phyloP scores from a whole-genome alignment of 2,113 vertebrate genomes.

The Pachyramphus minor region DNA sequence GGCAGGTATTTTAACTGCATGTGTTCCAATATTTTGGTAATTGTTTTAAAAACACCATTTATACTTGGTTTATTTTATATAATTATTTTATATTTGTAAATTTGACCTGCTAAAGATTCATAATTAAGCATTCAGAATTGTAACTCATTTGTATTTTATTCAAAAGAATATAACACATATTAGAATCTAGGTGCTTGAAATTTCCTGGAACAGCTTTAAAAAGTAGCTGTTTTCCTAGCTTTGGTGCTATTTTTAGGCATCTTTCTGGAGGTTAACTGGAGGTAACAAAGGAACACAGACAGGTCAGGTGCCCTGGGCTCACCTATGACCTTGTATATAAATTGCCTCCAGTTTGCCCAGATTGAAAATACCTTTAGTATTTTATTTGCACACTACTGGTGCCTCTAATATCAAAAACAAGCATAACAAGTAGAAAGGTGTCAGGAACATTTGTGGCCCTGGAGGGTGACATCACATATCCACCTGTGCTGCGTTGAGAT shows the following conservation, averaged over 20 bases:
- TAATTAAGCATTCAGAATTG: background rate
- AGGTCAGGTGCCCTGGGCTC: accelerated
- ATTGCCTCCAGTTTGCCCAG: background rate
- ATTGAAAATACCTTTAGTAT: background rate
- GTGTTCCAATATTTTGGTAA: background rate
- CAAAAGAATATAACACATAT: background rate
- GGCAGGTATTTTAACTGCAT: background rate
- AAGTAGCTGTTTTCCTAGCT: background rate
- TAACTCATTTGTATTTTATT: background rate
- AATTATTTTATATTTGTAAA: background rate
- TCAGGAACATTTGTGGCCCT: background rate
- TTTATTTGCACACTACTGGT: background rate
- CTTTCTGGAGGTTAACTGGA: background rate
- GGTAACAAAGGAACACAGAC: background rate
- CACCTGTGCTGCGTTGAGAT: background rate
- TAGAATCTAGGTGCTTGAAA: background rate
- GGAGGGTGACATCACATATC: accelerated
- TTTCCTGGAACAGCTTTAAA: background rate
- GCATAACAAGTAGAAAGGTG: background rate
- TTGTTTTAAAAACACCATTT: background rate
- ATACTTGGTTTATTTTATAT: background rate
- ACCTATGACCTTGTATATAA: background rate
- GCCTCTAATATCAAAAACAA: background rate
- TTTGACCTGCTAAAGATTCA: background rate
- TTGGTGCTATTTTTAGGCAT: background rate